These are phyloP conservation scores for Drosophila nigricruria DNA, from an alignment of 2,888 invertebrate genomes.

Conservation along the genomic window DNA sequence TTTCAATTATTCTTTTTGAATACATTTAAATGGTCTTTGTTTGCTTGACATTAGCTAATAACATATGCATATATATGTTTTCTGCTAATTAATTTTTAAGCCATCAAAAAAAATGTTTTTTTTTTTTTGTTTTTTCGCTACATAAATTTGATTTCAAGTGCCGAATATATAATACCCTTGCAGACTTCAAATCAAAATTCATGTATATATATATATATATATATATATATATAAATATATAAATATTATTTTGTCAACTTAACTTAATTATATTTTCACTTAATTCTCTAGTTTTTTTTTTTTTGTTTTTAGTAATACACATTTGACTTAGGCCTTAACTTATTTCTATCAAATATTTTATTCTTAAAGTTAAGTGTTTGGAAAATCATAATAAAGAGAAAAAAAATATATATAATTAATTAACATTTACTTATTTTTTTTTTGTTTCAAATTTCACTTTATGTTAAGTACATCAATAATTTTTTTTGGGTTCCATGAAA, in stretches of 20 bases:
- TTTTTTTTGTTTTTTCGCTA: not conserved
- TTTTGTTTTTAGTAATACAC: not conserved
- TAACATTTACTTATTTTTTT: not conserved
- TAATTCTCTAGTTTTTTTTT: not conserved
- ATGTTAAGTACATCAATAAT: not conserved
- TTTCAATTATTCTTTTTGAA: not conserved
- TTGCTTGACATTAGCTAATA: not conserved
- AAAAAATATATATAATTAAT: not conserved
- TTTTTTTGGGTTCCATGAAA: not conserved
- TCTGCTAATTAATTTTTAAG: not conserved
- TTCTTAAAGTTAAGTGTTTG: not conserved
- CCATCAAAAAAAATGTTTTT: not conserved
- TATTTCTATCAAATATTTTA: not conserved
- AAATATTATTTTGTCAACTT: not conserved
- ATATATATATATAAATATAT: not conserved
- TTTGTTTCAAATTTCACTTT: not conserved
- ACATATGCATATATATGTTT: not conserved
- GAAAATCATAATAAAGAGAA: not conserved
- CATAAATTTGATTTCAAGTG: not conserved
- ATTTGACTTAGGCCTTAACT: not conserved
- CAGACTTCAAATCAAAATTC: not conserved
- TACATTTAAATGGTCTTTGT: not conserved
- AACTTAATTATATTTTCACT: not conserved
- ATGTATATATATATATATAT: not conserved
- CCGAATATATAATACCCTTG: constrained; percentile 4